A percentile compares a stretch with the other conserved stretches of the same genome.
Conservation (phyloP, 1,140 invertebrate species). For the Dendroctonus valens region DNA sequence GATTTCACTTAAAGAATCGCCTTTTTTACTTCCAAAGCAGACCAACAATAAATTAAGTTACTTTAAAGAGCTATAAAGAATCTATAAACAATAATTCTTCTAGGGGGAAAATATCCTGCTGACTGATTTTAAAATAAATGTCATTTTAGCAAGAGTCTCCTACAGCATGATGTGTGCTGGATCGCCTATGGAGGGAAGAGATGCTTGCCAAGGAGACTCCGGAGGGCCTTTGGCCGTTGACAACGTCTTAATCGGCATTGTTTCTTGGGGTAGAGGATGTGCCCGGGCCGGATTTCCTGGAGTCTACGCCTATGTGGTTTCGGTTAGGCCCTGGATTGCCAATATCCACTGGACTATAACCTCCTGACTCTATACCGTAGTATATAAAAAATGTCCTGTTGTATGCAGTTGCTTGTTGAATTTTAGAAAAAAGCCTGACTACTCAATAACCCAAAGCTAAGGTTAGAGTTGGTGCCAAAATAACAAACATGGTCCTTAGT, state of each 20-base stretch:
- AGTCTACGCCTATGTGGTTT: conserved; percentile 65
- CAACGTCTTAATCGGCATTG: conserved; percentile 54
- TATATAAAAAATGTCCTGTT: neutral
- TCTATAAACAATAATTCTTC: no score
- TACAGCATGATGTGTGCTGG: conserved; percentile 49
- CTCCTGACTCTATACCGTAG: neutral
- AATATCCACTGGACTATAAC: conserved; percentile 8
- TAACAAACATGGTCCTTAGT: no score
- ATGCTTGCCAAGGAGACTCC: conserved; percentile 66
- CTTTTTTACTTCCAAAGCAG: no score
- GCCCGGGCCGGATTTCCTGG: conserved; percentile 64
- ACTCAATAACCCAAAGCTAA: no score
- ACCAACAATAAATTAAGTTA: no score
- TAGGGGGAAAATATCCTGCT: no score
- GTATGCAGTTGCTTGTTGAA: neutral
- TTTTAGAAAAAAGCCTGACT: no score
- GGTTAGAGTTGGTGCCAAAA: neutral
- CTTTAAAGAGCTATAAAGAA: no score
- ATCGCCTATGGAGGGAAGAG: conserved; percentile 50
- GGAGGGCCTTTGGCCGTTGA: conserved; percentile 59
- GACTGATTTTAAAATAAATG: neutral
- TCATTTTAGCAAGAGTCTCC: conserved; percentile 43
- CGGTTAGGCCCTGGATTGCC: conserved; percentile 15
- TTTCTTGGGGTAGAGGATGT: conserved; percentile 74
- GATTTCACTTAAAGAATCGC: no score